Evolutionary conservation across 2,888 invertebrate genomes (phyloP).

Genomic region (Dryomyza anilis): DNA sequence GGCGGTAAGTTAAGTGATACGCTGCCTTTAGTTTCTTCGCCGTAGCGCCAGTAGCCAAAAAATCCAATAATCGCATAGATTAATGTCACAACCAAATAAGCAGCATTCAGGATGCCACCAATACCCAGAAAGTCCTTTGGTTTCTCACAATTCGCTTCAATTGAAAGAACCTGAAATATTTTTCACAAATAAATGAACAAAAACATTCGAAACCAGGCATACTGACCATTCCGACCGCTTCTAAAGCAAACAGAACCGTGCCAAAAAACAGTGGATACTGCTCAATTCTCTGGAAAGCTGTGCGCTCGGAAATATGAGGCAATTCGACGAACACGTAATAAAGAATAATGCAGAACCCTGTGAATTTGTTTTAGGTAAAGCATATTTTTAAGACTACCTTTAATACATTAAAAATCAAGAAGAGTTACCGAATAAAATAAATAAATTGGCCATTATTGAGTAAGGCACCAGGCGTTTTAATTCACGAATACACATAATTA

Average conservation of each 20-base stretch:
- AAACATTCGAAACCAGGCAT: too few species aligned
- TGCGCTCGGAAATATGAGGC: conserved; percentile 59
- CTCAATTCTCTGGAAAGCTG: conserved; percentile 61
- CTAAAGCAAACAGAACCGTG: conserved; percentile 89
- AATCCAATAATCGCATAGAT: conserved; percentile 87
- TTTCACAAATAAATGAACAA: too few species aligned
- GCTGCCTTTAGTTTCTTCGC: conserved; percentile 72
- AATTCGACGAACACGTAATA: conserved; percentile 77
- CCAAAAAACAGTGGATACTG: conserved; percentile 84
- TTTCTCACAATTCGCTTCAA: conserved; percentile 91
- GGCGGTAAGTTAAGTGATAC: conserved; percentile 88
- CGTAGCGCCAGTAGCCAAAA: conserved; percentile 88
- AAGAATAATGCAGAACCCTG: conserved; percentile 73
- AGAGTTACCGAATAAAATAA: conserved; percentile 77
- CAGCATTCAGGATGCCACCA: conserved; percentile 84
- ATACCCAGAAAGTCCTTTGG: conserved; percentile 86
- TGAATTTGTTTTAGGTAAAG: too few species aligned
- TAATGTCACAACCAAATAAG: conserved; percentile 79
- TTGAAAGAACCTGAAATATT: conserved; percentile 77
- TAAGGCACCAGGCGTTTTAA: conserved; percentile 85
- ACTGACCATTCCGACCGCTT: conserved; percentile 79
- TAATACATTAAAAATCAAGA: too few species aligned
- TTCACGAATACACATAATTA: conserved; percentile 74
- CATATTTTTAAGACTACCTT: too few species aligned
- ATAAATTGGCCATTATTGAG: conserved; percentile 85